These are phyloP conservation scores for Progne subis DNA, from an alignment of 2,113 vertebrate species.

Conservation along the genomic window DNA sequence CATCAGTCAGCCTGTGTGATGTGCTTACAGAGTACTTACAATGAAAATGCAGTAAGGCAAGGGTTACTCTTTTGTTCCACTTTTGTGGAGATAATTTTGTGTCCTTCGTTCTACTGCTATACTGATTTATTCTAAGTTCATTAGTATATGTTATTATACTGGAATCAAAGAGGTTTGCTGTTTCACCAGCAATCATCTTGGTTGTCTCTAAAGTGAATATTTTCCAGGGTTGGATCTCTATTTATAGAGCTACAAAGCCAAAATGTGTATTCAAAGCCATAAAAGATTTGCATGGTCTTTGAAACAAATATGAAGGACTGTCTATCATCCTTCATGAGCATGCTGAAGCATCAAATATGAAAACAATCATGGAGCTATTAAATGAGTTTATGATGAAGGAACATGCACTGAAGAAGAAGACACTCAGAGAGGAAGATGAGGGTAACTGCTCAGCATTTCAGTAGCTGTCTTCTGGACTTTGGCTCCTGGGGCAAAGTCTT, in stretches of 20 bases:
- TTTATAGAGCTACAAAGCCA: neutral
- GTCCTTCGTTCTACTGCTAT: neutral
- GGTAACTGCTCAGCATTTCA: neutral
- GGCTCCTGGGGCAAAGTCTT: neutral
- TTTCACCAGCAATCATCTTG: neutral
- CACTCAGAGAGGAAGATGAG: neutral
- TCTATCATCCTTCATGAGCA: neutral
- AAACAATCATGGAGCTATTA: neutral
- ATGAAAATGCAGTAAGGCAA: neutral
- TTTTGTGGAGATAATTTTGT: neutral
- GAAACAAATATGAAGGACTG: neutral
- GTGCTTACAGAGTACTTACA: neutral
- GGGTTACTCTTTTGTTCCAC: neutral
- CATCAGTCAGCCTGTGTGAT: neutral
- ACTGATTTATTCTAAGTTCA: neutral
- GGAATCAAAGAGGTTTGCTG: neutral
- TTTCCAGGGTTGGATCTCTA: neutral
- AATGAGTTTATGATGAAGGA: neutral
- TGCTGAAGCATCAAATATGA: neutral
- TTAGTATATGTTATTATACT: neutral
- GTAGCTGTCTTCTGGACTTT: neutral
- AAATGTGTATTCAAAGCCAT: neutral
- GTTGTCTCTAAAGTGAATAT: neutral
- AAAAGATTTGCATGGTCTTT: neutral
- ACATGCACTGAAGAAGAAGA: neutral